Evolutionary conservation across 2,888 invertebrate species (phyloP).

Genomic region (Stenurella melanura): DNA sequence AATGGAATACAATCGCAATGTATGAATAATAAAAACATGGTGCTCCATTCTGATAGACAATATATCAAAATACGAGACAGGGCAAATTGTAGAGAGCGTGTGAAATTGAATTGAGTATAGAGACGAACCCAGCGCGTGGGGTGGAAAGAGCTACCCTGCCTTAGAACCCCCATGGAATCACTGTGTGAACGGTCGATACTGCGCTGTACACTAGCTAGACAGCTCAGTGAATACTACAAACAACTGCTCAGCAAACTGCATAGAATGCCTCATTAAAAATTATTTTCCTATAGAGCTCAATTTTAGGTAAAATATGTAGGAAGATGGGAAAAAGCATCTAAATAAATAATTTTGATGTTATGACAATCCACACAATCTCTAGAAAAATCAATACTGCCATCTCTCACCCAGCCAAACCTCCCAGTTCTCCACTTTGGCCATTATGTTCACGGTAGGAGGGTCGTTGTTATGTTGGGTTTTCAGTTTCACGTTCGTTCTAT

Average conservation of each 20-base stretch:
- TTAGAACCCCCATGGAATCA: constrained; percentile 2
- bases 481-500: background rate
- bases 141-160: background rate
- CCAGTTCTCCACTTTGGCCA: background rate
- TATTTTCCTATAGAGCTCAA: background rate
- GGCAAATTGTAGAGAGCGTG: background rate
- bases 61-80: background rate
- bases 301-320: background rate
- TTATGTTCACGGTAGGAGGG: too few relatives aligned
- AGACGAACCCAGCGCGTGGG: background rate
- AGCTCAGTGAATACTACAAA: background rate
- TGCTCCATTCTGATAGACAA: background rate
- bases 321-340: background rate
- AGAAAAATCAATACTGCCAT: background rate
- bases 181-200: constrained; percentile 7
- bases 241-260: background rate
- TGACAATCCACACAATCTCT: background rate
- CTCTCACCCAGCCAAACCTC: background rate
- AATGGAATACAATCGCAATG: background rate
- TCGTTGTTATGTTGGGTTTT: background rate
- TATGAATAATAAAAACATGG: background rate
- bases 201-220: constrained; percentile 3
- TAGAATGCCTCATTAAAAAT: background rate
- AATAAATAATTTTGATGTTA: background rate
- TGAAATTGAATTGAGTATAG: background rate